Evolutionary conservation across 2,113 vertebrate genomes (phyloP).

Genomic region (Xenus cinereus): DNA sequence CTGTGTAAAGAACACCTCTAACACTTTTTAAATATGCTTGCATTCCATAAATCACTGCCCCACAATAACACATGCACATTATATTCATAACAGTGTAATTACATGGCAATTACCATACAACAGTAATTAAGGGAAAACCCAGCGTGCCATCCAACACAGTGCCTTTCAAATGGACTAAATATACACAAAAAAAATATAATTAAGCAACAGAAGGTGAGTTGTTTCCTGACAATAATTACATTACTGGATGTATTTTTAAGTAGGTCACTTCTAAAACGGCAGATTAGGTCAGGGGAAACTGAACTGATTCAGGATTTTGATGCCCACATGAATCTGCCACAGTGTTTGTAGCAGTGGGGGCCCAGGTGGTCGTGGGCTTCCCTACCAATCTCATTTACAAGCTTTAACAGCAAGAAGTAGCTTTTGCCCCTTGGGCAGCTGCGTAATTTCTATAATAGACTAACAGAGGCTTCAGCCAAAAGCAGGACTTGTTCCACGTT

Average conservation of each 20-base stretch:
- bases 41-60: conserved; percentile 1
- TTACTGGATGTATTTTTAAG: conserved; percentile 5
- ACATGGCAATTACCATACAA: conserved; percentile 20
- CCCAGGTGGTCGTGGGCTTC: neutral
- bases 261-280: neutral
- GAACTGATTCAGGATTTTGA: neutral
- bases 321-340: neutral
- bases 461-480: neutral
- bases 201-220: conserved; percentile 35
- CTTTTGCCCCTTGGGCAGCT: neutral
- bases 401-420: neutral
- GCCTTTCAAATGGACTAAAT: neutral
- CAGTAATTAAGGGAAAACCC: conserved; percentile 22
- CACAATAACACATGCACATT: neutral
- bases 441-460: neutral
- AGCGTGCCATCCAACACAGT: neutral
- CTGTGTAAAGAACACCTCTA: neutral
- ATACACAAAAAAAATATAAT: conserved; percentile 12
- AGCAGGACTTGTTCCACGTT: neutral
- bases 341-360: neutral
- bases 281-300: neutral
- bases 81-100: conserved; percentile 22
- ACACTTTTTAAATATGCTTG: neutral
- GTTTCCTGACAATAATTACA: conserved; percentile 23
- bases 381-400: neutral